A percentile compares a stretch with the other conserved stretches of the same genome.
These are phyloP conservation scores for Spongia lamella DNA, from an alignment of 37 sponge, comb jelly and placozoan species.

Conservation along the genomic window DNA sequence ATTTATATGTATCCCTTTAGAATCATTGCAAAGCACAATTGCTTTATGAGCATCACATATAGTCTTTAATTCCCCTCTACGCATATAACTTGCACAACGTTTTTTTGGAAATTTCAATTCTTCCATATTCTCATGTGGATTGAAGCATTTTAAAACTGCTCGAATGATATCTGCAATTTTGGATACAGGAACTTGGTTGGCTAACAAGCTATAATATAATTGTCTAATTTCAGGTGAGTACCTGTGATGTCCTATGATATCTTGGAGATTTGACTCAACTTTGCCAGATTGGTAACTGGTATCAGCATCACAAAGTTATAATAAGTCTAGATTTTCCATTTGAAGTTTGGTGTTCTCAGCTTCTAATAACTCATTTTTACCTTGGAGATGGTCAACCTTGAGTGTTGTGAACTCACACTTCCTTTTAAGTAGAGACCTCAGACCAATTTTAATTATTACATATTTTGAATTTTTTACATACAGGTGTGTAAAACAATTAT, in stretches of 20 bases:
- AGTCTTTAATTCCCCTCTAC: constrained; percentile 7
- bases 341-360: too few species aligned
- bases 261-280: too few species aligned
- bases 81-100: constrained; percentile 19
- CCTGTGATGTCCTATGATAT: too few species aligned
- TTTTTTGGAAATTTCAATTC: not conserved
- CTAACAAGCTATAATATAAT: not conserved
- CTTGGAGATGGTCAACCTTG: too few species aligned
- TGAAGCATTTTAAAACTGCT: constrained; percentile 3
- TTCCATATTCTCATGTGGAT: constrained; percentile 6
- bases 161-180: constrained; percentile 2
- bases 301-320: too few species aligned
- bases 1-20: constrained; percentile 11
- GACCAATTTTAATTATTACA: too few species aligned
- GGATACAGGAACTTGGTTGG: constrained; percentile 8
- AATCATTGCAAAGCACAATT: not conserved
- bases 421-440: not conserved
- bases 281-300: too few species aligned
- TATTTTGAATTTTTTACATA: too few species aligned
- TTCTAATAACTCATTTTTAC: too few species aligned
- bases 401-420: too few species aligned
- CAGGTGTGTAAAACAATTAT: too few species aligned
- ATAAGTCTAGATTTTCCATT: too few species aligned
- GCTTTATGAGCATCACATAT: constrained; percentile 16
- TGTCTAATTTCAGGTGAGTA: constrained; percentile 7